Evolutionary conservation across 1,140 invertebrate species (phyloP).

Genomic region (Chironomus striatipennis): DNA sequence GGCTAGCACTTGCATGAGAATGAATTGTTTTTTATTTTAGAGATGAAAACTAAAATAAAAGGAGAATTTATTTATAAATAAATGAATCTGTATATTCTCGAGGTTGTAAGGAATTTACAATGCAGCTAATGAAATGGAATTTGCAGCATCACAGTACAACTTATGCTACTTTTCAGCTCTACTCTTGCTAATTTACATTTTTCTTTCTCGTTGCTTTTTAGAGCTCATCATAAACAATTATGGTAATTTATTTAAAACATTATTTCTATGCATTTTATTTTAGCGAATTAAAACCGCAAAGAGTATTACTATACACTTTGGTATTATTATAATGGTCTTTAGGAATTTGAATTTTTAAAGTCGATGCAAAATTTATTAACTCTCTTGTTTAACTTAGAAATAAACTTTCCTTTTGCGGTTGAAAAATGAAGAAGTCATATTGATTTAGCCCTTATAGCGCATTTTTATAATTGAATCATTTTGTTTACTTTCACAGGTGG

Average conservation of each 20-base stretch:
- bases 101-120: neutral
- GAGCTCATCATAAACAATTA: constrained; percentile 20
- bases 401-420: too few species aligned
- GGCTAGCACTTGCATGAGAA: neutral
- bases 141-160: too few species aligned
- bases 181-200: neutral
- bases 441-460: too few species aligned
- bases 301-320: neutral
- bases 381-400: too few species aligned
- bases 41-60: neutral
- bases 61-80: neutral
- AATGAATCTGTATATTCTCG: constrained; percentile 7
- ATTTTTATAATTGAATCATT: too few species aligned
- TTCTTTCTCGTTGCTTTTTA: constrained; percentile 1
- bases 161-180: too few species aligned
- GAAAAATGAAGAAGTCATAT: too few species aligned
- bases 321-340: neutral
- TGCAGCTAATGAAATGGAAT: too few species aligned
- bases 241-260: constrained; percentile 21
- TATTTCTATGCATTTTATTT: neutral
- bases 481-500: too few species aligned
- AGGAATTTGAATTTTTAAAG: neutral
- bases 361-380: neutral
- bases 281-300: neutral
- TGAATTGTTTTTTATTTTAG: too few species aligned